Conservation (phyloP, 1,140 invertebrate genomes). For the Drosophila kohkoa region DNA sequence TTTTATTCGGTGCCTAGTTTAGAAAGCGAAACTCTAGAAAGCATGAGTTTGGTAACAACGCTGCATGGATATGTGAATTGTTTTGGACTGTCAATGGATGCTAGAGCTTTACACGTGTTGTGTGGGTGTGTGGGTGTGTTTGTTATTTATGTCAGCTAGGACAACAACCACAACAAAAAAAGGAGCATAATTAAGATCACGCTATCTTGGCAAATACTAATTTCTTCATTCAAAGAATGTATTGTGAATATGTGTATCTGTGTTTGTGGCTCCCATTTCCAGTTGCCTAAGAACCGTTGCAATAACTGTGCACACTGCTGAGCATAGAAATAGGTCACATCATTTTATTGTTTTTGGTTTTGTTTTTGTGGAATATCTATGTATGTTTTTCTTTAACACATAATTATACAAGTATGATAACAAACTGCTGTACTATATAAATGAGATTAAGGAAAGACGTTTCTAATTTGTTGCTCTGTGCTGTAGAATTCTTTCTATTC, state of each 20-base stretch:
- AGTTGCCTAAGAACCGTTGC: conserved; percentile 46
- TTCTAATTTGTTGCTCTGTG: conserved; percentile 8
- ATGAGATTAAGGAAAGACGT: background rate
- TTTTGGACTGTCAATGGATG: background rate
- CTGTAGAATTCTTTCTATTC: conserved; percentile 39
- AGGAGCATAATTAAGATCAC: conserved; percentile 15
- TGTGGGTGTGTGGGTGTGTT: background rate
- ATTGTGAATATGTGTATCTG: background rate
- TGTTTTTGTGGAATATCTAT: background rate
- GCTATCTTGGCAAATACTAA: conserved; percentile 21
- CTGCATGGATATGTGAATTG: background rate
- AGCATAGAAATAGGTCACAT: conserved; percentile 10
- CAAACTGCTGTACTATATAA: background rate
- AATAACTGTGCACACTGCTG: conserved; percentile 43
- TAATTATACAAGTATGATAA: background rate
- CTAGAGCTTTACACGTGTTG: background rate
- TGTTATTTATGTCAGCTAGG: background rate
- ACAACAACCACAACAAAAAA: background rate
- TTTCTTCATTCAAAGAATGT: conserved; percentile 22
- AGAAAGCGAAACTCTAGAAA: conserved; percentile 36
- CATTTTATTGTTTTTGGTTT: no score
- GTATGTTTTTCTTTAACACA: background rate
- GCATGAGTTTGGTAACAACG: conserved; percentile 1
- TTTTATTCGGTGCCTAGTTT: conserved; percentile 5
- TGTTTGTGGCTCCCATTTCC: conserved; percentile 35